phyloP scores from a whole-genome alignment of 1,140 invertebrate genomes.

The Caerostris extrusa region DNA sequence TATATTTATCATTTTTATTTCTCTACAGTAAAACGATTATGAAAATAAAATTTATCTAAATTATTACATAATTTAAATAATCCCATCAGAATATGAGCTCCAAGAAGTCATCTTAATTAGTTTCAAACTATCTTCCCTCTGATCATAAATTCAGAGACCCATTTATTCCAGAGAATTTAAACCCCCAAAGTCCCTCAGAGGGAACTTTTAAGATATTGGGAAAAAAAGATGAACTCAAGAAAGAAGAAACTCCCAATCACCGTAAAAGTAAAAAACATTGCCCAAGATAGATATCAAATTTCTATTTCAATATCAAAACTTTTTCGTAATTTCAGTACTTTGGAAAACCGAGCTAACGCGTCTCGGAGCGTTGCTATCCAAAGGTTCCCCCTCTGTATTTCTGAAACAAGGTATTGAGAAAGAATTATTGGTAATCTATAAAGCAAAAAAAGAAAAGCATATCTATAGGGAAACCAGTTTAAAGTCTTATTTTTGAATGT shows the following conservation, averaged over 20 bases:
- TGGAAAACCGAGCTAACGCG: no score
- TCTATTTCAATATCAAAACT: constrained; percentile 41
- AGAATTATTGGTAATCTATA: constrained; percentile 56
- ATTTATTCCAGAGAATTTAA: background rate
- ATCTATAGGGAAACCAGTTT: constrained; percentile 10
- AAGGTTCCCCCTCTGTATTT: background rate
- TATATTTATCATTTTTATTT: no score
- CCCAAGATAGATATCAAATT: constrained; percentile 23
- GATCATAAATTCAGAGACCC: background rate
- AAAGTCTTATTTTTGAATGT: constrained; percentile 6
- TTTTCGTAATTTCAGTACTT: constrained; percentile 41
- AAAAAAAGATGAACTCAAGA: background rate
- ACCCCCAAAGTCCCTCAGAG: background rate
- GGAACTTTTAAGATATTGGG: background rate
- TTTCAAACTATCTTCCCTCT: background rate
- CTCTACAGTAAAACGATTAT: no score
- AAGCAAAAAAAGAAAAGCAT: background rate
- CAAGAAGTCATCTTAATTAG: background rate
- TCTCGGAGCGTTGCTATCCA: background rate
- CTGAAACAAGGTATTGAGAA: constrained; percentile 42
- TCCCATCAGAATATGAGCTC: background rate
- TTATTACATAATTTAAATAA: no score
- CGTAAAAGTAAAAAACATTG: background rate
- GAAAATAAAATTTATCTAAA: no score
- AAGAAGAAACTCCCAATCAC: background rate